Evolutionary conservation across 1,140 invertebrate species (phyloP).

Genomic region (Acromyrmex heyeri): DNA sequence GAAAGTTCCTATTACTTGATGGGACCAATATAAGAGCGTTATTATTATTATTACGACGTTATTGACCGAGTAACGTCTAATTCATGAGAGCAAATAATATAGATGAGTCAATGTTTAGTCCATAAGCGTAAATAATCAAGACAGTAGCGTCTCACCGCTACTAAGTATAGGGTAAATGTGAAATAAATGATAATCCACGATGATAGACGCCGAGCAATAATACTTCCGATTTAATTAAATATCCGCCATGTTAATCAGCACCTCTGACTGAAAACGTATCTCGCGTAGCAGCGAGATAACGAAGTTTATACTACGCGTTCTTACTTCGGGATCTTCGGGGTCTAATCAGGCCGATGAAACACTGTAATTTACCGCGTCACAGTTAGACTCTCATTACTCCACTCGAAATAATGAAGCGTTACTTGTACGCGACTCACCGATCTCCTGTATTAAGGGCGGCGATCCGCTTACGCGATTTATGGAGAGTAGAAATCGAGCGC

Average conservation of each 20-base stretch:
- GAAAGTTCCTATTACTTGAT: slow-evolving; percentile 21
- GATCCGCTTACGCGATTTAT: neutral
- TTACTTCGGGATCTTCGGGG: neutral
- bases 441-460: slow-evolving; percentile 22
- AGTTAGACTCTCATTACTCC: slow-evolving; percentile 46
- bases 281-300: neutral
- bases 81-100: slow-evolving; percentile 8
- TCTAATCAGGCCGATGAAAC: slow-evolving; percentile 46
- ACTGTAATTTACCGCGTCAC: slow-evolving; percentile 51
- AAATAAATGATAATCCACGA: slow-evolving; percentile 20
- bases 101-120: neutral
- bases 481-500: slow-evolving; percentile 32
- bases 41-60: slow-evolving; percentile 5
- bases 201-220: neutral
- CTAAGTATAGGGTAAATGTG: neutral
- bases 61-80: slow-evolving; percentile 14
- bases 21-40: neutral
- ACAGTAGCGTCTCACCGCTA: neutral
- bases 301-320: neutral
- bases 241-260: slow-evolving; percentile 24
- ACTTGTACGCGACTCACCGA: slow-evolving; percentile 17
- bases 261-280: slow-evolving; percentile 3
- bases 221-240: slow-evolving; percentile 48
- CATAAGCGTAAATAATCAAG: slow-evolving; percentile 13
- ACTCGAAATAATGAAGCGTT: slow-evolving; percentile 55